Base-by-base conservation (phyloP, 1,140 invertebrate species). In the Drosophila ambigua region DNA sequence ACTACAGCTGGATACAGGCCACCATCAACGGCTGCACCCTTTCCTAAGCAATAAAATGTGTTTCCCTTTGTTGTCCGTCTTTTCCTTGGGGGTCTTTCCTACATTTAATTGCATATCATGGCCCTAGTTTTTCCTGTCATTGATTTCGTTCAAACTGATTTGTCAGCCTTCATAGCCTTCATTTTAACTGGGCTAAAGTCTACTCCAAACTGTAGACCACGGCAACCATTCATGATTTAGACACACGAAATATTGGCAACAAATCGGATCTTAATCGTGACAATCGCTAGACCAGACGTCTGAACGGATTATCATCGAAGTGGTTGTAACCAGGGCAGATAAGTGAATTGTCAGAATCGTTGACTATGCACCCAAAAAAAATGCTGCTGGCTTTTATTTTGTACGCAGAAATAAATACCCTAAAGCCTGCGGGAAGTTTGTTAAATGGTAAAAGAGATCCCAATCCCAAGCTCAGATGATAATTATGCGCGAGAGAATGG, bases 1-100 rank as follows among this genome's bases (percentile, higher is more conserved):
- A 92, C 65, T 46, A 85, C 20, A 90, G 91, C 24, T 91, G 90
- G 90, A 91, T 91, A 13, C 28, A 62, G 16, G 61, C 79, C 28
- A 76, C 72, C 66, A 91, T 77, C 9, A 73, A 68, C 11, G 87
- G 87, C 20, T 89, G 84, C 50, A 45, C n/a, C 15, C 77, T 79
- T 41, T 28, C 45, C 9, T 54, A 15, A 63, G 6, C 63, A 23
- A 61, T 76, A 57, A 58, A 57, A 43, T 41, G 23, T 39, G 49
- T 48, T 31, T 7, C 64, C 54, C 23, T 16, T 31, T 68, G 50
- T 54, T 5, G 31, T 55, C 28, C 5, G 63, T 23, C 28, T 54
- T 68, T 48, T 2, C 5, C 24, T 26, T 3, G 5, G 8, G 8
- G 3, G 8, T 31, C 28, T 8, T 31, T 7, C 7, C 2, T 16